Conservation (phyloP, 2,888 invertebrate genomes). For the Malachius bipustulatus region DNA sequence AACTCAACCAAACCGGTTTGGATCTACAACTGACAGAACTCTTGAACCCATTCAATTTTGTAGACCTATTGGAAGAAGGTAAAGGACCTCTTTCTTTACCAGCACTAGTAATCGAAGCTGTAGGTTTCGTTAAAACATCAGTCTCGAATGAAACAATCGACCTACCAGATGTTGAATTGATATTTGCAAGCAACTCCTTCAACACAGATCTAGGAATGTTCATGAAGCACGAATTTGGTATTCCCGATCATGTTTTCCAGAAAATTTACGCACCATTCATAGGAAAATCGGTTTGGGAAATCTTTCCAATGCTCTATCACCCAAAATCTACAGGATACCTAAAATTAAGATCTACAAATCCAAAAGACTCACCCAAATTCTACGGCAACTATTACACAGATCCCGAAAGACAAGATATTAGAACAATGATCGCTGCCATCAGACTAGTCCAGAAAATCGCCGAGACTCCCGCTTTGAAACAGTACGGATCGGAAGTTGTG, state of each 20-base stretch:
- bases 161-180: neutral
- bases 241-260: neutral
- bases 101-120: neutral
- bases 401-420: slow-evolving; percentile 34
- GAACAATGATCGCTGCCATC: slow-evolving; percentile 42
- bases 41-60: neutral
- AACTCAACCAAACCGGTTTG: neutral
- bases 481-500: slow-evolving; percentile 44
- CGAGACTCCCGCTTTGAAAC: slow-evolving; percentile 38
- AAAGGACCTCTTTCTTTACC: slow-evolving; percentile 1
- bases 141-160: neutral
- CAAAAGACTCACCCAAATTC: neutral
- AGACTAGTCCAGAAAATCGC: slow-evolving; percentile 37
- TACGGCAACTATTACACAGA: slow-evolving; percentile 4
- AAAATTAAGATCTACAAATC: slow-evolving; percentile 3
- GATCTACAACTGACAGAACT: neutral
- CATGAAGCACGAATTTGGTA: neutral
- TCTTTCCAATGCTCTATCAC: neutral
- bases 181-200: neutral
- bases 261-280: neutral
- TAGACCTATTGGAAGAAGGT: neutral
- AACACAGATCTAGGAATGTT: neutral
- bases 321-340: neutral
- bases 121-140: neutral
- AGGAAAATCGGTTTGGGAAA: neutral